Conservation (phyloP, 2,888 invertebrate species). For the Plebejus melissa region DNA sequence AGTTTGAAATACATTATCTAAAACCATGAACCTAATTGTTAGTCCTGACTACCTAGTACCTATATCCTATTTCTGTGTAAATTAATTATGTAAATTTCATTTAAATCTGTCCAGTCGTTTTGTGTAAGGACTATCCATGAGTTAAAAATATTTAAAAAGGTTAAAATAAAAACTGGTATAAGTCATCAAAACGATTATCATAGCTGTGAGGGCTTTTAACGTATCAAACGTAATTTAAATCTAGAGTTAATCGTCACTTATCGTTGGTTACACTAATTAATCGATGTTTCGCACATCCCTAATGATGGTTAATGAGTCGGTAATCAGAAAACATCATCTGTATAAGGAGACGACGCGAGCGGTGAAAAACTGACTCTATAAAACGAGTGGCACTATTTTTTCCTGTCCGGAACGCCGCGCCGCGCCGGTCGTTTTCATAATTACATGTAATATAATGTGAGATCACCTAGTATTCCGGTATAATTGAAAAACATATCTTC, state of each 20-base stretch:
- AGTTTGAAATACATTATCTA: too few species aligned
- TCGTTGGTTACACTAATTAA: background rate
- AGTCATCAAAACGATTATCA: background rate
- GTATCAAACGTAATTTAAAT: background rate
- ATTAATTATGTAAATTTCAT: too few species aligned
- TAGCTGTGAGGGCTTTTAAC: background rate
- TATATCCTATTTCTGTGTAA: too few species aligned
- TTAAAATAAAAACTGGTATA: background rate
- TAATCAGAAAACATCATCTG: slow-evolving; percentile 40
- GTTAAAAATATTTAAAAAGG: background rate
- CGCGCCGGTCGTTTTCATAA: slow-evolving; percentile 24
- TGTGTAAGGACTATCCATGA: too few species aligned
- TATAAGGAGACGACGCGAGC: slow-evolving; percentile 54
- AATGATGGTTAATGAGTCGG: slow-evolving; percentile 21
- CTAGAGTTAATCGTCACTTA: background rate
- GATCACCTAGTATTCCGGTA: background rate
- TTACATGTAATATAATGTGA: slow-evolving; percentile 13
- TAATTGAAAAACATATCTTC: background rate
- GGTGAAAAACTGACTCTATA: slow-evolving; percentile 59
- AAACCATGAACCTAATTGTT: too few species aligned
- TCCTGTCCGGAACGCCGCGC: slow-evolving; percentile 33
- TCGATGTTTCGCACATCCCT: slow-evolving; percentile 18
- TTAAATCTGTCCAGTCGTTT: too few species aligned
- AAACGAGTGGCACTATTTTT: slow-evolving; percentile 56
- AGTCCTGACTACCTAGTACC: too few species aligned